A percentile compares a stretch with the other conserved stretches of the same genome.
Conservation (phyloP, 1,140 invertebrate species). For the Aphaenogaster floridana region DNA sequence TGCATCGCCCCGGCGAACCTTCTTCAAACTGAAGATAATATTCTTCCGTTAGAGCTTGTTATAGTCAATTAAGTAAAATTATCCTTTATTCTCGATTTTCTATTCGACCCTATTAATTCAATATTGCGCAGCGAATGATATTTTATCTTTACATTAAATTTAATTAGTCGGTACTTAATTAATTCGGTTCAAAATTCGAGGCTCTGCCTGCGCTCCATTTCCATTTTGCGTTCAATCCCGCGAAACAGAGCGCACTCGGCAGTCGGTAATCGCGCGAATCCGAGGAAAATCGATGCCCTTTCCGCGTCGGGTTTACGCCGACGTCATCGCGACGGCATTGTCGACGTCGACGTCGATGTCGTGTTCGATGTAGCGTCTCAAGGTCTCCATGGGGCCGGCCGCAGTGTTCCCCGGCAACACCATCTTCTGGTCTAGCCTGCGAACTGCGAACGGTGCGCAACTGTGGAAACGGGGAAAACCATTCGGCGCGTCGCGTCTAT, state of each 20-base stretch:
- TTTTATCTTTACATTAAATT: background rate
- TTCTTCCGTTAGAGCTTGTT: slow-evolving; percentile 6
- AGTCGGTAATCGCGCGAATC: slow-evolving; percentile 33
- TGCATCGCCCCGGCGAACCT: background rate
- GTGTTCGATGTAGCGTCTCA: slow-evolving; percentile 32
- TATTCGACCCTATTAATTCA: background rate
- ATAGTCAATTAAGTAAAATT: slow-evolving; percentile 8
- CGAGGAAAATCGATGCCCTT: slow-evolving; percentile 58
- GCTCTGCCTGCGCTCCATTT: background rate
- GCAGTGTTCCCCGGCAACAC: slow-evolving; percentile 56
- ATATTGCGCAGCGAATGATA: background rate
- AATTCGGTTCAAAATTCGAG: background rate
- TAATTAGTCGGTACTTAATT: background rate
- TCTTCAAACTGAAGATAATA: background rate
- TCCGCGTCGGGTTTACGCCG: slow-evolving; percentile 41
- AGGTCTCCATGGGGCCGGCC: slow-evolving; percentile 45
- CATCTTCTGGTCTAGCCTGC: slow-evolving; percentile 65
- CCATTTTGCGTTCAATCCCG: background rate
- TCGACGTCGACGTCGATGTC: slow-evolving; percentile 47
- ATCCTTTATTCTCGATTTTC: background rate
- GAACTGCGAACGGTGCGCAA: slow-evolving; percentile 40
- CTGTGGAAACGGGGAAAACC: slow-evolving; percentile 56
- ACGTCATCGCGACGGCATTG: slow-evolving; percentile 72
- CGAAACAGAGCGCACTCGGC: background rate
- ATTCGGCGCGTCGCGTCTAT: slow-evolving; percentile 67